A percentile compares a stretch with the other conserved stretches of the same genome.
Conservation (phyloP, 1,140 invertebrate species). For the Ridgeia piscesae region DNA sequence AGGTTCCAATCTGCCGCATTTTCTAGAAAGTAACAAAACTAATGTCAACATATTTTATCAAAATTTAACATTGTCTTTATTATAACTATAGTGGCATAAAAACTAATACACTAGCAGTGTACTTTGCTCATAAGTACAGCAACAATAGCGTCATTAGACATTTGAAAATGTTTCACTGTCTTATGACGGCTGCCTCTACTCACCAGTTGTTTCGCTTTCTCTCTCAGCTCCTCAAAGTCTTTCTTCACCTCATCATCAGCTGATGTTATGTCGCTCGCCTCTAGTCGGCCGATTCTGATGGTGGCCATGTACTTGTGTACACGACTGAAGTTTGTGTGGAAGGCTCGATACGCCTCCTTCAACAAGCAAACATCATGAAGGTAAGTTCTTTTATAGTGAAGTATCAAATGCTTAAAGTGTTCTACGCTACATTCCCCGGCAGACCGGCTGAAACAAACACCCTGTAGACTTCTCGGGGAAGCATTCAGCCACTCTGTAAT, state of each 20-base stretch:
- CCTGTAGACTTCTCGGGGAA: too few relatives aligned
- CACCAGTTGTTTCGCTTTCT: slow-evolving; percentile 52
- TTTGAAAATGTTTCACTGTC: too few relatives aligned
- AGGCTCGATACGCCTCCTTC: slow-evolving; percentile 54
- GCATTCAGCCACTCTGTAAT: neutral
- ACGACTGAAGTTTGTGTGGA: slow-evolving; percentile 47
- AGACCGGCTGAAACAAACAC: neutral
- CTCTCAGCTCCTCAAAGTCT: slow-evolving; percentile 49
- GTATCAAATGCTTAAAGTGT: too few relatives aligned
- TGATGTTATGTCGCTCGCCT: slow-evolving; percentile 24
- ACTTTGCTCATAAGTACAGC: too few relatives aligned
- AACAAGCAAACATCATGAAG: slow-evolving; percentile 13
- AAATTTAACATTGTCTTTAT: too few relatives aligned
- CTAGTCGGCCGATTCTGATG: slow-evolving; percentile 45
- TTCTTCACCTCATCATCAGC: slow-evolving; percentile 22
- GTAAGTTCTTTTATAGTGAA: neutral
- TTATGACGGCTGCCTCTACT: neutral
- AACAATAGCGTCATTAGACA: too few relatives aligned
- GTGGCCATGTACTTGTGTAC: slow-evolving; percentile 51
- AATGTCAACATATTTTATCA: too few relatives aligned
- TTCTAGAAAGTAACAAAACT: too few relatives aligned
- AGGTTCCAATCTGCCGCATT: too few relatives aligned
- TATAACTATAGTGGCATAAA: too few relatives aligned
- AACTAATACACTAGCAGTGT: too few relatives aligned
- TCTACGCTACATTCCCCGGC: neutral